Base-by-base conservation (phyloP, 2,888 invertebrate species). In the Watsonalla cultraria region DNA sequence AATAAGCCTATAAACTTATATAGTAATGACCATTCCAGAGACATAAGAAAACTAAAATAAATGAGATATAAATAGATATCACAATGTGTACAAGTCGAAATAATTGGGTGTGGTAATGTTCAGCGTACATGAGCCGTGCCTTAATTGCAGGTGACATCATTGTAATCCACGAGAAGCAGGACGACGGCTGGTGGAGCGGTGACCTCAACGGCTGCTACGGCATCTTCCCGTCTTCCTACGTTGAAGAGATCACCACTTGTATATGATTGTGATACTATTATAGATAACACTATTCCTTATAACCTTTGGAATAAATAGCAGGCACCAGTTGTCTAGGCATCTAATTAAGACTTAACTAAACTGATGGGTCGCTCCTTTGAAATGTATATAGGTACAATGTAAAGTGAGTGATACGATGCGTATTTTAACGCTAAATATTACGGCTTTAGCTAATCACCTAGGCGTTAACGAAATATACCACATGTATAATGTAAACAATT, bases 131-230 rank as follows among this genome's bases (percentile, higher is more conserved):
- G 11, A 42, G 7, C 11, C 11, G 11, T 11, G 42, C 42, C 42
- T 42, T 11, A 8, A 42, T 76, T 72, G 0, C 92, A 90, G 96
- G 98, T 62, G 97, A 98, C 80, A 89, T 96, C 50, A 96, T 98
- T 67, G 95, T 94, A 66, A 95, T 98, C 45, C 96, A 96, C 78
- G 95, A 96, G 70, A 97, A 98, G 76, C 97, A 97, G 80, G 96
- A 95, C 39, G 97, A 97, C 74, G 98, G 97, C 45, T 98, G 98
- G 98, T 98, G 98, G 98, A 92, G 96, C 55, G 98, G 98, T 5
- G 96, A 97, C 70, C 92, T 97, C 55, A 94, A 94, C 71, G 96
- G 97, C 47, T 93, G 93, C 60, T 94, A 96, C 59, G 98, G 98
- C 34, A 97, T 97, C 67, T 98, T 98, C 76, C 98, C 98, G 0